Evolutionary conservation across 2,888 invertebrate species (phyloP).

Genomic region (Trichacis sp.): DNA sequence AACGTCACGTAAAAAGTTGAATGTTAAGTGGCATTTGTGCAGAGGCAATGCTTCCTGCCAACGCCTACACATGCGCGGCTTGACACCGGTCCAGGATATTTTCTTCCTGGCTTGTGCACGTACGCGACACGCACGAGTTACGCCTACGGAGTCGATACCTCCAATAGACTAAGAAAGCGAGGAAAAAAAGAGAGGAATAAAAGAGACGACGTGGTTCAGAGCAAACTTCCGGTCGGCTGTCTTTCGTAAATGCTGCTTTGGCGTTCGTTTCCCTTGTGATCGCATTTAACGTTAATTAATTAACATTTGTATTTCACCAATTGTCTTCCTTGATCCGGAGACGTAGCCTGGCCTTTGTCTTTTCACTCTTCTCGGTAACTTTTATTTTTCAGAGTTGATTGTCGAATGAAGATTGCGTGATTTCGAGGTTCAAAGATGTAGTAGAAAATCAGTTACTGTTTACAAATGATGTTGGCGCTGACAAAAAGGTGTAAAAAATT

Average conservation of each 20-base stretch:
- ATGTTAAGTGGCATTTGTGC: constrained; percentile 2
- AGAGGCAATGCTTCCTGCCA: constrained; percentile 3
- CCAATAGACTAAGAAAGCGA: constrained; percentile 29
- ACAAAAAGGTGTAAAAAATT: too few species aligned
- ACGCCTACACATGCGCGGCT: constrained; percentile 5
- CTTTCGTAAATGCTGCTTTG: constrained; percentile 48
- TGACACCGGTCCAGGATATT: constrained; percentile 18
- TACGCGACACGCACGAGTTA: constrained; percentile 39
- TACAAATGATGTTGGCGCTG: too few species aligned
- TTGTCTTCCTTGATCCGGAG: constrained; percentile 30
- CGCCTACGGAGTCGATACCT: constrained; percentile 35
- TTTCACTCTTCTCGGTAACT: too few species aligned
- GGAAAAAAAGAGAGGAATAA: constrained; percentile 31
- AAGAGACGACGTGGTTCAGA: constrained; percentile 40
- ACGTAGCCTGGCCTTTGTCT: too few species aligned
- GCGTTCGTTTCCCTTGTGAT: constrained; percentile 29
- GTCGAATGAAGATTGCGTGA: too few species aligned
- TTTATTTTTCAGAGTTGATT: too few species aligned
- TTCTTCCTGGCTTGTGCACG: constrained; percentile 25
- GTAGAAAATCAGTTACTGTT: too few species aligned
- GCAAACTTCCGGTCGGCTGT: constrained; percentile 50
- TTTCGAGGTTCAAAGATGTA: too few species aligned
- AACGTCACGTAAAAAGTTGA: neutral
- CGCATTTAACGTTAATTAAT: constrained; percentile 35
- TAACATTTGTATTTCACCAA: constrained; percentile 33